Conservation (phyloP, 2,113 vertebrate genomes). For the Scophthalmus maximus region DNA sequence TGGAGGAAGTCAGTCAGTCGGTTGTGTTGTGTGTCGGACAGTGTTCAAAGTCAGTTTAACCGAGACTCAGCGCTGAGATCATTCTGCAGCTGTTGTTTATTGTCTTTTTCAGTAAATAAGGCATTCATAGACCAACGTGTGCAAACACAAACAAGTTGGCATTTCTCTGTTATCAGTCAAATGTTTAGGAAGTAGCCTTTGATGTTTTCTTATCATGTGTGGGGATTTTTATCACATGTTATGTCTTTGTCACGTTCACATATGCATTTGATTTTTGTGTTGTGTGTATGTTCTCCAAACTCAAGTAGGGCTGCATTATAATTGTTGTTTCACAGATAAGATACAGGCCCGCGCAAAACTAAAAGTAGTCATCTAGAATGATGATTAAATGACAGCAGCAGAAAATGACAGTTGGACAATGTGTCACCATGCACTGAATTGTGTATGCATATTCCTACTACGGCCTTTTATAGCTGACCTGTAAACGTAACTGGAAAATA, state of each 20-base stretch:
- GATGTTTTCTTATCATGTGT: slow-evolving; percentile 8
- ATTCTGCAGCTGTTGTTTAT: slow-evolving; percentile 73
- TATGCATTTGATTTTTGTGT: neutral
- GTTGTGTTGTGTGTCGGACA: slow-evolving; percentile 48
- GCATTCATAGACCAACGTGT: slow-evolving; percentile 40
- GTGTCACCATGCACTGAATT: neutral
- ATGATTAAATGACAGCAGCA: neutral
- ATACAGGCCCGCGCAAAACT: neutral
- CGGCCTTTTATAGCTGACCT: slow-evolving; percentile 1
- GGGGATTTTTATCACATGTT: slow-evolving; percentile 2
- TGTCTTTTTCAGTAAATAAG: slow-evolving; percentile 67
- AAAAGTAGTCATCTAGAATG: neutral
- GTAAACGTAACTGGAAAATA: slow-evolving; percentile 16
- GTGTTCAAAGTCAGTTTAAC: slow-evolving; percentile 68
- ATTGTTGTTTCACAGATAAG: no score
- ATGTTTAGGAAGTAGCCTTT: slow-evolving; percentile 15
- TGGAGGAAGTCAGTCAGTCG: slow-evolving; percentile 46
- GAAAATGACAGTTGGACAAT: neutral
- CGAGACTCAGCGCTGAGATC: slow-evolving; percentile 66
- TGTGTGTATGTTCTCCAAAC: neutral
- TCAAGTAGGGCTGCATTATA: neutral
- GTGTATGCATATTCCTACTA: neutral
- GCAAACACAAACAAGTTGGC: slow-evolving; percentile 29
- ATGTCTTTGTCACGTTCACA: neutral
- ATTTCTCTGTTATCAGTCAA: slow-evolving; percentile 30